Evolutionary conservation across 2,797 vertebrate genomes (phyloP), one percentile per base, ranked within the genome.

Genomic region (Botia almorhae): DNA sequence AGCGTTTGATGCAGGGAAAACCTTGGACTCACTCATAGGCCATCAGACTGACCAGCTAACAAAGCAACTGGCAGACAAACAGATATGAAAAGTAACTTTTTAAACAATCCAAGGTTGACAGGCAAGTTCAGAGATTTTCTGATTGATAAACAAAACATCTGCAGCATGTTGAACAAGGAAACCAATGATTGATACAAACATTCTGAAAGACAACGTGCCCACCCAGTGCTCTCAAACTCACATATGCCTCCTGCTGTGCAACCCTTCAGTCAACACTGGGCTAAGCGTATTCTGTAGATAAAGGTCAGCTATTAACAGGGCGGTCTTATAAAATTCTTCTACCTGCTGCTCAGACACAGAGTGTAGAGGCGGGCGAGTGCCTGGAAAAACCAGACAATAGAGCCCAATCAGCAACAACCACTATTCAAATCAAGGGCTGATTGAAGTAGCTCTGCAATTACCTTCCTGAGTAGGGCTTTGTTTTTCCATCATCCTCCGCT

Each of bases 381-480:
- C 81, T 68, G 80, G 79, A 78, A 55, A 78, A 65, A 75, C 65
- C 26, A 48, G 43, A 88, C 87, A 86, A 86, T 87, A 78, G 81
- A 75, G 73, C 69, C 74, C 81, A 89, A 87, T 88, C 87, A 89
- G 69, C 39, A 7, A 61, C 36, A 64, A 72, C 74, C 43, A 46
- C 78, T 21, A 84, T 85, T 87, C 77, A 86, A 86, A 87, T 87
- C 83, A 87, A 85, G 80, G 76, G 61, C 64, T 88, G 88, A 89
- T 88, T 89, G 84, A 85, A 90, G 87, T 85, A 81, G 74, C 58
- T 17, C 76, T 23, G 82, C 83, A 87, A 83, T 89, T 87, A 80
- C 78, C 74, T 81, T 82, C 48, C 80, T 53, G 58, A 83, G 81
- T 82, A 81, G 83, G 68, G 64, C 74, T 82, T 85, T 82, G 83